Evolutionary conservation across 2,113 vertebrate genomes (phyloP).

Genomic region (Athene noctua): DNA sequence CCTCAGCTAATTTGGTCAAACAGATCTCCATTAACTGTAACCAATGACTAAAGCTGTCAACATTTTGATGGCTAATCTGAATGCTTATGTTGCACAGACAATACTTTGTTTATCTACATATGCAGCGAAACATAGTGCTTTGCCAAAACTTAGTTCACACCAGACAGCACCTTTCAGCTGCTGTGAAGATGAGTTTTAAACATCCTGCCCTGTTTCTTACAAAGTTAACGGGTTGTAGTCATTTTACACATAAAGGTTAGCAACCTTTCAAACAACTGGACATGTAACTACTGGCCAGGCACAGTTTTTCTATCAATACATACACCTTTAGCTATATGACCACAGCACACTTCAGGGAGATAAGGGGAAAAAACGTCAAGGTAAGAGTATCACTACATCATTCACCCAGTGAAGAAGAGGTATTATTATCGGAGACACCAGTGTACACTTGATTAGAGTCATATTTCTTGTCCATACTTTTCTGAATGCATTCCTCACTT

Average conservation of each 20-base stretch:
- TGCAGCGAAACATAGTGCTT: background rate
- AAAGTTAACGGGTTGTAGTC: background rate
- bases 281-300: background rate
- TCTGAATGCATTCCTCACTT: background rate
- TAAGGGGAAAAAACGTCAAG: fast-evolving
- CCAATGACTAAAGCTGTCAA: background rate
- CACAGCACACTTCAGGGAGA: background rate
- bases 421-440: background rate
- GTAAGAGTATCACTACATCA: background rate
- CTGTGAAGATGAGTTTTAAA: background rate
- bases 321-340: background rate
- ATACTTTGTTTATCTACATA: background rate
- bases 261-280: background rate
- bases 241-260: background rate
- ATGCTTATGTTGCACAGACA: background rate
- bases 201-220: background rate
- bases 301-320: background rate
- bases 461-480: background rate
- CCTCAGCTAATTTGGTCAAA: background rate
- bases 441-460: background rate
- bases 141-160: background rate
- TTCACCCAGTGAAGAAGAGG: background rate
- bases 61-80: background rate
- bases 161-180: background rate
- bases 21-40: background rate